These are phyloP conservation scores for Zeugodacus cucurbitae DNA, from an alignment of 1,140 invertebrate species.

Conservation along the genomic window DNA sequence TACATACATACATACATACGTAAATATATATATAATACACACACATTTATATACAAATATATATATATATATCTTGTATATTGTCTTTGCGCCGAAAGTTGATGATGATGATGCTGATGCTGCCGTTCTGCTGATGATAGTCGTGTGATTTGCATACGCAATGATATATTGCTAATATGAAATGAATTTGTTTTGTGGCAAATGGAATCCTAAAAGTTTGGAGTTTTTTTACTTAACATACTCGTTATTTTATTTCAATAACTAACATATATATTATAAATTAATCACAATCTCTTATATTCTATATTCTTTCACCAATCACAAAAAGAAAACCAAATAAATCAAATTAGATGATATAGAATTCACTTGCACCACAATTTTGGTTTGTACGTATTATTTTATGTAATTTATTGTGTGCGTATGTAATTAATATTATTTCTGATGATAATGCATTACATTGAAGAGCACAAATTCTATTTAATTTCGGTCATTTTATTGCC, in stretches of 20 bases:
- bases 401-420: background rate
- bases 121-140: constrained; percentile 43
- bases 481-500: background rate
- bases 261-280: background rate
- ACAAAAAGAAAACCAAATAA: background rate
- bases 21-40: background rate
- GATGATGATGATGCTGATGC: constrained; percentile 38
- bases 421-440: background rate
- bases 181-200: constrained; percentile 43
- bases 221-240: constrained; percentile 39
- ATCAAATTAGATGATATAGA: background rate
- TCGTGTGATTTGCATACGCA: constrained; percentile 29
- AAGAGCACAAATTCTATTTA: background rate
- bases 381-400: background rate
- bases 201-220: constrained; percentile 39
- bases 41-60: background rate
- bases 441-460: background rate
- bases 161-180: constrained; percentile 40
- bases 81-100: constrained; percentile 41
- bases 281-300: background rate
- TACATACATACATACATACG: background rate
- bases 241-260: background rate
- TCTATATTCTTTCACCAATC: background rate
- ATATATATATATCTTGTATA: constrained; percentile 3
- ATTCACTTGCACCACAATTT: constrained; percentile 1